Conservation (phyloP, 53 echinoderm and acorn worm genomes). For the Apostichopus leukothele region DNA sequence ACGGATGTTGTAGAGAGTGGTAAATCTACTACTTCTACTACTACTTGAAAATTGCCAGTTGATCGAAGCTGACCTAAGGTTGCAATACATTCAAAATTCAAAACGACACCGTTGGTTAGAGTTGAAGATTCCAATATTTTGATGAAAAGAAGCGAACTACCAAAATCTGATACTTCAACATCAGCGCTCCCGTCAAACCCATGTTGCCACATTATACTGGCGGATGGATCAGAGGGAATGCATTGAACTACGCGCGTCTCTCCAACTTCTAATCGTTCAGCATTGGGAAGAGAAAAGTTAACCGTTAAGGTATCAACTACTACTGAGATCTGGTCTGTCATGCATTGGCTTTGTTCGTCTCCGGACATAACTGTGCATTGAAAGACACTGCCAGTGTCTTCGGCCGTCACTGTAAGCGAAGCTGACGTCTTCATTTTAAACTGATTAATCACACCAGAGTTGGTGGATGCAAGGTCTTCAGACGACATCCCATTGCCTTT, state of each 20-base stretch:
- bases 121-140: background rate
- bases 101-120: background rate
- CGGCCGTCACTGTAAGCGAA: background rate
- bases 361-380: background rate
- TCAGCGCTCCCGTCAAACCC: background rate
- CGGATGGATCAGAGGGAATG: background rate
- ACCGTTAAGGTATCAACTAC: background rate
- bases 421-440: background rate
- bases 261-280: background rate
- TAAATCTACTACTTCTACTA: background rate
- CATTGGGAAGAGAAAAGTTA: too few relatives aligned
- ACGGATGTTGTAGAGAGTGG: background rate
- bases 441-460: conserved; percentile 1
- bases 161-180: background rate
- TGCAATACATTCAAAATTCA: conserved; percentile 2
- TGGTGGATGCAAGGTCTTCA: background rate
- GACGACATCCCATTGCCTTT: background rate
- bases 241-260: background rate
- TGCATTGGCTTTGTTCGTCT: background rate
- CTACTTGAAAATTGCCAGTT: background rate
- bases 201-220: background rate
- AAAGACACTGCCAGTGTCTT: background rate
- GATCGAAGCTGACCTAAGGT: background rate
- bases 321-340: background rate
- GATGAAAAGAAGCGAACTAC: background rate